Evolutionary conservation across 2,113 vertebrate species (phyloP).

Genomic region (Enhydra lutris): DNA sequence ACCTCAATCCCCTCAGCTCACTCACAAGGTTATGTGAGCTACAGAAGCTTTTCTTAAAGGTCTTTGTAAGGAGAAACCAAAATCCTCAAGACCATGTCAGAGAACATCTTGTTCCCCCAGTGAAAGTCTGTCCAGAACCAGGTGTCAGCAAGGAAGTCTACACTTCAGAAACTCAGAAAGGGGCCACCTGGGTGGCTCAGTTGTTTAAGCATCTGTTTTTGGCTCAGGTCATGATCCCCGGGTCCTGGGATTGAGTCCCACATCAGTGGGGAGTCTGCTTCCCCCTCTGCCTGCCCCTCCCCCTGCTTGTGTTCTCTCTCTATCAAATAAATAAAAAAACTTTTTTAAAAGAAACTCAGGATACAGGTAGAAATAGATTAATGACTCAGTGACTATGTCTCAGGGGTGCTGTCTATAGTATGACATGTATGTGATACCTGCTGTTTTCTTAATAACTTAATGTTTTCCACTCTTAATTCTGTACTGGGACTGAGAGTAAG

Average conservation of each 20-base stretch:
- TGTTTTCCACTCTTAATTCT: neutral
- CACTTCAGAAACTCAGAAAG: neutral
- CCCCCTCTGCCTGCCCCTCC: no score
- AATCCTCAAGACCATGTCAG: neutral
- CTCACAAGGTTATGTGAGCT: neutral
- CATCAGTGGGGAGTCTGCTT: no score
- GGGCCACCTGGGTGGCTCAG: no score
- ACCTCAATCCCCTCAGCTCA: no score
- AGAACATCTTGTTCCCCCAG: neutral
- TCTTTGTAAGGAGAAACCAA: neutral
- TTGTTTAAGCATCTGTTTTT: no score
- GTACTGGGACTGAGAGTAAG: neutral
- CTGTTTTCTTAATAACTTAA: neutral
- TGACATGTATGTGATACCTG: neutral
- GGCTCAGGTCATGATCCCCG: no score
- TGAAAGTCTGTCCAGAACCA: neutral
- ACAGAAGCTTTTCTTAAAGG: neutral
- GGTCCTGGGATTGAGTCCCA: no score
- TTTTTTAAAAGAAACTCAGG: neutral
- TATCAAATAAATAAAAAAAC: no score
- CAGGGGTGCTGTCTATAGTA: neutral
- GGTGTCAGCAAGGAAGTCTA: neutral
- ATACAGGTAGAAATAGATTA: neutral
- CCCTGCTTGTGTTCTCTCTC: no score
- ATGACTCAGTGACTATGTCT: neutral